These are phyloP conservation scores for Electrophaes corylata DNA, from an alignment of 2,888 invertebrate species.

Conservation along the genomic window DNA sequence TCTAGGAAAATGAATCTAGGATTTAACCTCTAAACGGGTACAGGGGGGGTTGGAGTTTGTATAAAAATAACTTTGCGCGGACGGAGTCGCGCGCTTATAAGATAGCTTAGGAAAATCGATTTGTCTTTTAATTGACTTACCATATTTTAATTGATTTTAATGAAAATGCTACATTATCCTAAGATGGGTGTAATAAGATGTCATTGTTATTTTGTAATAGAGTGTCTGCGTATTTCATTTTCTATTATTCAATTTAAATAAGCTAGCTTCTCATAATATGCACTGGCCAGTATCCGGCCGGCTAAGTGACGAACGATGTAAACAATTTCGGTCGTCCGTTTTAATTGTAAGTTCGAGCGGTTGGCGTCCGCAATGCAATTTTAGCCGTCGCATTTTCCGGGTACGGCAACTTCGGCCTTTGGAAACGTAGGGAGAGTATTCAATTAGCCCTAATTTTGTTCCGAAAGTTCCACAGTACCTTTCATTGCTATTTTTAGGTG, in stretches of 20 bases:
- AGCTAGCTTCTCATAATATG: constrained; percentile 35
- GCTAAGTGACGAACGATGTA: constrained; percentile 83
- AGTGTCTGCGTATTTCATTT: background rate
- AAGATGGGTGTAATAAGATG: background rate
- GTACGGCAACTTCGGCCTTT: constrained; percentile 40
- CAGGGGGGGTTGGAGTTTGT: too few species aligned
- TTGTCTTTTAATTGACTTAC: too few species aligned
- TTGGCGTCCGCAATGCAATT: constrained; percentile 69
- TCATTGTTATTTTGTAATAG: background rate
- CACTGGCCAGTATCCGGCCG: constrained; percentile 39
- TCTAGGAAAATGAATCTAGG: too few species aligned
- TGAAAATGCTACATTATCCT: background rate
- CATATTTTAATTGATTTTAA: too few species aligned
- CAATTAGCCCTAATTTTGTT: constrained; percentile 20
- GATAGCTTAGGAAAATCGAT: too few species aligned
- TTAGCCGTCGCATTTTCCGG: constrained; percentile 61
- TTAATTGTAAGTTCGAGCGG: constrained; percentile 81
- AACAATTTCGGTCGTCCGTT: constrained; percentile 82
- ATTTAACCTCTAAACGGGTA: too few species aligned
- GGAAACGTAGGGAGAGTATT: constrained; percentile 15
- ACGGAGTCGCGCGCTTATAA: too few species aligned
- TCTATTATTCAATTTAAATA: constrained; percentile 9
- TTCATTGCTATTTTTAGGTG: constrained; percentile 9
- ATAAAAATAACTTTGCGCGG: too few species aligned
- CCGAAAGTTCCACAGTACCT: constrained; percentile 13